Evolutionary conservation across 1,140 invertebrate species (phyloP), one percentile per base, ranked within the genome.

Genomic region (Dendrolimus punctatus): DNA sequence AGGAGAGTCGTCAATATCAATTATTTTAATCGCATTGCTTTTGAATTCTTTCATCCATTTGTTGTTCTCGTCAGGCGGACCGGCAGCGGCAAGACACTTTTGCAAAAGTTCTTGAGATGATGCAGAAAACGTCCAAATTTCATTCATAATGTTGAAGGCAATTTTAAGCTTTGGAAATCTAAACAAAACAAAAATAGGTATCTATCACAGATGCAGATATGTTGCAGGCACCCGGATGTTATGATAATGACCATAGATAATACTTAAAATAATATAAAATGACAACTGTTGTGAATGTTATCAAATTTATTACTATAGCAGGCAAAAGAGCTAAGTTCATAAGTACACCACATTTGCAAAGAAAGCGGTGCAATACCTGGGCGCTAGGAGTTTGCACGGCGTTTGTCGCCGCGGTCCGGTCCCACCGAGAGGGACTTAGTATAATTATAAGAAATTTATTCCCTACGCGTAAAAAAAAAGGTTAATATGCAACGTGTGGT

Each of bases 81-180:
- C 10, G 4, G 61, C 55, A 2, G 51, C 49, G 8, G 57, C 42
- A 8, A 68, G 53, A 48, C 58, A 68, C 7, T 10, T 40, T 46
- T 62, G 37, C 37, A 68, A 39, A 43, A 54, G 6, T n/a, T 39
- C 9, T 8, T 60, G 8, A 9, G 57, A 64, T 46, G 53, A 57
- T 45, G 59, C 40, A 38, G 57, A 64, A 57, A 71, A 66, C 49
- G 55, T 61, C 58, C 58, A 71, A 2, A 58, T 51, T 43, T 53
- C 37, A 6, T 57, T 46, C 66, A 68, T 62, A 7, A 64, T 64
- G 52, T 42, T 39, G 48, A 6, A 2, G n/a, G 5, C 44, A 8
- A 9, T 51, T 9, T 5, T 45, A 7, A 3, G 23, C 7, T n/a
- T 37, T 36, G 39, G n/a, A 38, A 9, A 9, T 51, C 6, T 10